Evolutionary conservation across 2,888 invertebrate genomes (phyloP), one percentile per base, ranked within the genome.

Genomic region (Hartigia nigra): DNA sequence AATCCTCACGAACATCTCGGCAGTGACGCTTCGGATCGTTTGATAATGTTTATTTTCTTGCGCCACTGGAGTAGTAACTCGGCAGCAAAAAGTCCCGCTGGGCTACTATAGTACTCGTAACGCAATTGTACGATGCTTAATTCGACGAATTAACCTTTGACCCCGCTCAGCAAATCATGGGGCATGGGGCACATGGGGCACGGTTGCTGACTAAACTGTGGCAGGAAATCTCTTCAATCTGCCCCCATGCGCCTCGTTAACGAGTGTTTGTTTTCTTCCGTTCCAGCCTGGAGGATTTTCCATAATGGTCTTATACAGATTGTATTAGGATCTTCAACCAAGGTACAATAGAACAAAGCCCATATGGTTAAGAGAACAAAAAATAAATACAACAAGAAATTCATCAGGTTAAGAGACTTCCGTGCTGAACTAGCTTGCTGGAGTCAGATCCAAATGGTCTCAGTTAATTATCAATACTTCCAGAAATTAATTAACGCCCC

Each of bases 181-280:
- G 85, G 85, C 82, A 84, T 83, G 84, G 83, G 82, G 86, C 82
- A 80, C 84, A 81, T 78, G 80, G 81, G 78, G 78, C 74, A 72
- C 70, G 76, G 74, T 72, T 74, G 80, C 82, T 79, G 82, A 83
- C 85, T 85, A 84, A 87, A 87, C 88, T 85, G 87, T 86, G 87
- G 88, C 90, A 90, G 90, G 90, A 90, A 91, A 90, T 91, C 91
- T 91, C 89, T 91, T 89, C 89, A 91, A 91, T 90, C 89, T 90
- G 89, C 85, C 84, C 87, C 88, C 88, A 90, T 90, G 90, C 87
- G 87, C 82, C 90, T 90, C 86, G 88, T 90, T 90, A 90, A 90
- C 88, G 85, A 88, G 87, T 87, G 87, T 90, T 90, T 90, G 89
- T 90, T 89, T 90, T 90, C 89, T 88, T 89, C 86, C 87, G 85